phyloP scores from a whole-genome alignment of 2,888 invertebrate genomes.

The Xestia rhomboidea region DNA sequence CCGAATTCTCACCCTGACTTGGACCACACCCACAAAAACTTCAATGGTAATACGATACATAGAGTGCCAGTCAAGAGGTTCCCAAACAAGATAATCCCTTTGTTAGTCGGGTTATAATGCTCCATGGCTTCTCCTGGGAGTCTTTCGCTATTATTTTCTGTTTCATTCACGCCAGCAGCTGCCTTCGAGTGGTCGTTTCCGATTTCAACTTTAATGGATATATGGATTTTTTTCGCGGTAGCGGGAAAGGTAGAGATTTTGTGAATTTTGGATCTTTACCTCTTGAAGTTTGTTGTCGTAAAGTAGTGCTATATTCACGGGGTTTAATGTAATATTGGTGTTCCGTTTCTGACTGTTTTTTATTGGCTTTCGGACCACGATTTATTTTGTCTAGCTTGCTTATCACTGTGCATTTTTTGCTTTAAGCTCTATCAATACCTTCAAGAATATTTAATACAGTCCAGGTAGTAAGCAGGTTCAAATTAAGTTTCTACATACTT shows the following conservation, averaged over 20 bases:
- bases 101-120: slow-evolving; percentile 86
- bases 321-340: slow-evolving; percentile 16
- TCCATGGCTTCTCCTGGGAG: slow-evolving; percentile 80
- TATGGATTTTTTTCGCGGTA: slow-evolving; percentile 80
- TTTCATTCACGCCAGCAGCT: slow-evolving; percentile 86
- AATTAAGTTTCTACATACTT: not conserved
- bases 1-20: slow-evolving; percentile 82
- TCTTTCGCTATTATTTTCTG: slow-evolving; percentile 84
- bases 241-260: slow-evolving; percentile 70
- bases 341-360: slow-evolving; percentile 21
- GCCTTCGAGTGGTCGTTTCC: slow-evolving; percentile 84
- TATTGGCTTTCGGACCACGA: not conserved
- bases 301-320: slow-evolving; percentile 21
- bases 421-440: not conserved
- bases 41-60: slow-evolving; percentile 86
- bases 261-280: slow-evolving; percentile 45
- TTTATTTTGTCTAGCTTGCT: not conserved
- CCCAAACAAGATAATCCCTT: slow-evolving; percentile 90
- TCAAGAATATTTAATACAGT: not conserved
- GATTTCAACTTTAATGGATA: slow-evolving; percentile 86
- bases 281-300: slow-evolving; percentile 28
- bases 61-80: slow-evolving; percentile 89
- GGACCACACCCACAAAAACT: slow-evolving; percentile 87
- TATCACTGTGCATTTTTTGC: not conserved
- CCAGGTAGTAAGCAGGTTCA: not conserved